These are phyloP conservation scores for Bimastos eiseni DNA, from an alignment of 2,888 invertebrate species.

Conservation along the genomic window DNA sequence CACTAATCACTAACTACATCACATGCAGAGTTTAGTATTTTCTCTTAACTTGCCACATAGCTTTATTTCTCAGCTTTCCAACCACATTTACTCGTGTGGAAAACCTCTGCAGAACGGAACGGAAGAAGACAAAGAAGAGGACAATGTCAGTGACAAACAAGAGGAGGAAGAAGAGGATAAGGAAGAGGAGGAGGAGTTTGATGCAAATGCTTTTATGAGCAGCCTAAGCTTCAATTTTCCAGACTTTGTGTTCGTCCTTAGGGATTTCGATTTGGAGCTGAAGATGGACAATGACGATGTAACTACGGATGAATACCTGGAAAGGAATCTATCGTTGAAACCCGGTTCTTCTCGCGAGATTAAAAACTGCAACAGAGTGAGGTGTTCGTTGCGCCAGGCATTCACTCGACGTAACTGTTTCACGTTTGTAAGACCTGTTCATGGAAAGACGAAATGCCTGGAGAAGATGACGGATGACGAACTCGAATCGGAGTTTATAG, in stretches of 20 bases:
- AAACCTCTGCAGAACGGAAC: neutral
- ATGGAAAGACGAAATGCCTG: neutral
- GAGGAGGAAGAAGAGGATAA: neutral
- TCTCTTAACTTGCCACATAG: neutral
- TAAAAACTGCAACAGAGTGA: neutral
- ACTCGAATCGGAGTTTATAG: neutral
- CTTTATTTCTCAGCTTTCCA: neutral
- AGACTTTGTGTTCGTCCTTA: constrained; percentile 15
- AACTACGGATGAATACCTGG: constrained; percentile 19
- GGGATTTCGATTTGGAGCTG: constrained; percentile 26
- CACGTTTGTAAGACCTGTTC: neutral
- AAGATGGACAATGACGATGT: neutral
- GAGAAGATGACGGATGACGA: neutral
- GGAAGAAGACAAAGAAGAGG: neutral
- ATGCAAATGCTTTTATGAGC: neutral
- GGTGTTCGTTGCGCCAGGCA: neutral
- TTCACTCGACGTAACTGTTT: neutral
- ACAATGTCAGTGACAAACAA: neutral
- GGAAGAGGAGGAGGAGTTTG: neutral
- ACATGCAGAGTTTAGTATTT: neutral
- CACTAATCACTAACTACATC: neutral
- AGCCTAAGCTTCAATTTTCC: constrained; percentile 24
- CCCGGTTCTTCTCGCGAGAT: neutral
- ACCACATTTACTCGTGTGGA: neutral
- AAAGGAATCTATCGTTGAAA: neutral